These are phyloP conservation scores for Amorpha juglandis DNA, from an alignment of 2,888 invertebrate species.

Conservation along the genomic window DNA sequence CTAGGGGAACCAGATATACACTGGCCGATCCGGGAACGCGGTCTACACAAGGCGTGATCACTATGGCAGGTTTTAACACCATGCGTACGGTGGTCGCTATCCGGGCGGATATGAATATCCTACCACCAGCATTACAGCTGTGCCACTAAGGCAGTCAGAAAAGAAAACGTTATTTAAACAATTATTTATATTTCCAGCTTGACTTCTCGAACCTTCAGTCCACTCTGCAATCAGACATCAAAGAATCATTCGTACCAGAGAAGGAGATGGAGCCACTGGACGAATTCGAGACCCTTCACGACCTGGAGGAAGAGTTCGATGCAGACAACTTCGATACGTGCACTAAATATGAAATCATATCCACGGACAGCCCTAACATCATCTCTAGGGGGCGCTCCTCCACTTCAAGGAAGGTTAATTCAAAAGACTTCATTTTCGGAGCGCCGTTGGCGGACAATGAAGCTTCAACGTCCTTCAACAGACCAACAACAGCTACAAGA, in stretches of 20 bases:
- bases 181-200: conserved; percentile 54
- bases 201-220: conserved; percentile 62
- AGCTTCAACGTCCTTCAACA: conserved; percentile 72
- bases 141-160: too few relatives aligned
- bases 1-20: too few relatives aligned
- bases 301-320: conserved; percentile 76
- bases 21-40: too few relatives aligned
- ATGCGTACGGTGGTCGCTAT: too few relatives aligned
- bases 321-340: conserved; percentile 72
- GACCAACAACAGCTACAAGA: conserved; percentile 59
- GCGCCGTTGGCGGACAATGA: conserved; percentile 72
- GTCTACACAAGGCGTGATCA: too few relatives aligned
- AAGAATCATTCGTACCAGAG: conserved; percentile 59
- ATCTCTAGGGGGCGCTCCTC: conserved; percentile 67
- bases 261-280: conserved; percentile 56
- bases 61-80: too few relatives aligned
- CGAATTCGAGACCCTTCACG: conserved; percentile 71
- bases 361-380: conserved; percentile 78
- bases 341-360: conserved; percentile 79
- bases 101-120: too few relatives aligned
- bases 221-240: conserved; percentile 32
- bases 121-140: too few relatives aligned
- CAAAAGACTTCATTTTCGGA: conserved; percentile 73
- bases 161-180: too few relatives aligned
- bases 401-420: conserved; percentile 60